Evolutionary conservation across 2,797 vertebrate species (phyloP).

Genomic region (Prionace glauca): DNA sequence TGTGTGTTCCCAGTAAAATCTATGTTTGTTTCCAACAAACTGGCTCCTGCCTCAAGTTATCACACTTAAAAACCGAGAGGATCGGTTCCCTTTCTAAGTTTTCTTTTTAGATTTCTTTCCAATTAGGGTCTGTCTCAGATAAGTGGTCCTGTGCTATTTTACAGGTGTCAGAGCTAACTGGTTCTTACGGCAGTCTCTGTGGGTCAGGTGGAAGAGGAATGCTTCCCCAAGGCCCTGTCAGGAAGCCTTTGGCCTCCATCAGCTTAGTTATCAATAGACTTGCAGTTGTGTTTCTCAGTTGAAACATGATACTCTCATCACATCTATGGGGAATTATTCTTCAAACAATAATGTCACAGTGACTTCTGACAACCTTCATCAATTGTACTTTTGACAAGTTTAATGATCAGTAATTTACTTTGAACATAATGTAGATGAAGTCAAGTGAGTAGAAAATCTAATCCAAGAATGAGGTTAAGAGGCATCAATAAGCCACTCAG

Average conservation of each 20-base stretch:
- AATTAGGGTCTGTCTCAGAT: too few species aligned
- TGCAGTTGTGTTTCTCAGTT: not conserved
- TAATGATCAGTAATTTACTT: not conserved
- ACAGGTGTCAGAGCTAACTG: not conserved
- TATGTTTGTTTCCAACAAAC: too few species aligned
- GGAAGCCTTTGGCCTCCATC: not conserved
- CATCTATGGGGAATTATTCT: not conserved
- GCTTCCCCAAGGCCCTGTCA: not conserved
- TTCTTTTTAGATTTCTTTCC: too few species aligned
- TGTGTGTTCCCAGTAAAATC: too few species aligned
- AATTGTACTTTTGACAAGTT: not conserved
- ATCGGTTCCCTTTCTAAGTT: too few species aligned
- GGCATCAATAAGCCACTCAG: not conserved
- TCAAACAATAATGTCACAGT: not conserved
- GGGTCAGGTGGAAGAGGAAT: not conserved
- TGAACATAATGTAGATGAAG: not conserved
- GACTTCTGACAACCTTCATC: too few species aligned
- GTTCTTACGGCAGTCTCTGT: not conserved
- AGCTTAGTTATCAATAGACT: not conserved
- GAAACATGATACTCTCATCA: too few species aligned
- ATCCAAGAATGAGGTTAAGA: not conserved
- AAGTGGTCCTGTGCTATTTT: not conserved
- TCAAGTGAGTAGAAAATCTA: not conserved
- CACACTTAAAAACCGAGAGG: too few species aligned
- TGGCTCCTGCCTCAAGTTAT: too few species aligned